These are phyloP conservation scores for Amblyopsis rosae DNA, from an alignment of 2,113 vertebrate species.

Conservation along the genomic window DNA sequence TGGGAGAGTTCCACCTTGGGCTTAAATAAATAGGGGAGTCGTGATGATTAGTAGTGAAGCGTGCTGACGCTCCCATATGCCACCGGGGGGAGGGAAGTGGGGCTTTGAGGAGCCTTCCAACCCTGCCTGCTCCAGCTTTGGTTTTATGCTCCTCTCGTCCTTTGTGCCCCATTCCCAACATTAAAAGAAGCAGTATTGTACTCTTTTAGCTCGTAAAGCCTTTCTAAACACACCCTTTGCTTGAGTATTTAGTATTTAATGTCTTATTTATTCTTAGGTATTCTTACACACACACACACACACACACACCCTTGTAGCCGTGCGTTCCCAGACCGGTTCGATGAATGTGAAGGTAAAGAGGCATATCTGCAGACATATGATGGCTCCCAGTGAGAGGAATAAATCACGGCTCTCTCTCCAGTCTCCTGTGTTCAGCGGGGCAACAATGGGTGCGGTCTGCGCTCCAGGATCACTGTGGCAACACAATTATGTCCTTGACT, in stretches of 20 bases:
- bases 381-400: slow-evolving; percentile 36
- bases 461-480: slow-evolving; percentile 52
- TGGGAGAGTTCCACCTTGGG: slow-evolving; percentile 78
- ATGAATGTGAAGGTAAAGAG: slow-evolving; percentile 24
- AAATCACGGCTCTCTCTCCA: slow-evolving; percentile 29
- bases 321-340: slow-evolving; percentile 25
- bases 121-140: slow-evolving; percentile 2
- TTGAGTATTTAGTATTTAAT: too few species aligned
- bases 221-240: too few species aligned
- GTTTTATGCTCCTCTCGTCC: slow-evolving; percentile 11
- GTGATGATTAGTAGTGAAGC: slow-evolving; percentile 75
- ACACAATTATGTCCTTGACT: slow-evolving; percentile 63
- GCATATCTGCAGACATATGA: slow-evolving; percentile 27
- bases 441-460: slow-evolving; percentile 39
- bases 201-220: too few species aligned
- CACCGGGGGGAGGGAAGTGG: slow-evolving; percentile 28
- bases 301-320: too few species aligned
- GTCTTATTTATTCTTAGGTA: too few species aligned
- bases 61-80: slow-evolving; percentile 55
- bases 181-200: too few species aligned
- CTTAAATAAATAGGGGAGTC: slow-evolving; percentile 70
- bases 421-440: slow-evolving; percentile 40
- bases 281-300: too few species aligned
- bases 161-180: too few species aligned
- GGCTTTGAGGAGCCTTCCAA: slow-evolving; percentile 30